phyloP scores from a whole-genome alignment of 2,888 invertebrate species.

The Acleris sparsana region DNA sequence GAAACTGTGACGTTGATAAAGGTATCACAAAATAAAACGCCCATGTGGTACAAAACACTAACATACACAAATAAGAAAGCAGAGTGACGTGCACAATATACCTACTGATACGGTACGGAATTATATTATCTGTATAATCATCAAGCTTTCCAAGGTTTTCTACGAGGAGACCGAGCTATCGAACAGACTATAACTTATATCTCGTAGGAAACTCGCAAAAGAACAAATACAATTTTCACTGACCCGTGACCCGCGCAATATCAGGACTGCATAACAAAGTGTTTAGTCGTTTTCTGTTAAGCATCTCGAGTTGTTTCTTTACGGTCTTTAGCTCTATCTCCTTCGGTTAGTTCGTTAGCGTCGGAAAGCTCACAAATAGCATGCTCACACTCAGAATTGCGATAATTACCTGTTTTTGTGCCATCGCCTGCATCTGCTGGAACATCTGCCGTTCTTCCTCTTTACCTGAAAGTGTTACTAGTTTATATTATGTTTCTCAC shows the following conservation, averaged over 20 bases:
- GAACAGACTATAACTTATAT: neutral
- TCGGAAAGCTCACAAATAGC: conserved; percentile 53
- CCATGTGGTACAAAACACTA: conserved; percentile 72
- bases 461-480: conserved; percentile 88
- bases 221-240: neutral
- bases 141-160: conserved; percentile 53
- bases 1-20: conserved; percentile 81
- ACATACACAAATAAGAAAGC: conserved; percentile 70
- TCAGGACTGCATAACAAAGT: too few relatives aligned
- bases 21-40: conserved; percentile 84
- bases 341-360: conserved; percentile 9
- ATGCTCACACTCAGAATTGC: conserved; percentile 46
- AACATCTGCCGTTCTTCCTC: conserved; percentile 98
- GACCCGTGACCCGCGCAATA: too few relatives aligned
- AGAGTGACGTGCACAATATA: conserved; percentile 71
- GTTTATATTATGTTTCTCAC: conserved; percentile 32
- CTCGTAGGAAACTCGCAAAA: conserved; percentile 1
- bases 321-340: neutral
- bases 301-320: too few relatives aligned
- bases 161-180: neutral
- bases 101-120: conserved; percentile 63
- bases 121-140: conserved; percentile 45
- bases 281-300: too few relatives aligned
- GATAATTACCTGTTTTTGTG: conserved; percentile 94
- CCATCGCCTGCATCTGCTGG: conserved; percentile 98